Base-by-base conservation (phyloP, 1,140 invertebrate genomes). In the Lutraria rhynchaena region DNA sequence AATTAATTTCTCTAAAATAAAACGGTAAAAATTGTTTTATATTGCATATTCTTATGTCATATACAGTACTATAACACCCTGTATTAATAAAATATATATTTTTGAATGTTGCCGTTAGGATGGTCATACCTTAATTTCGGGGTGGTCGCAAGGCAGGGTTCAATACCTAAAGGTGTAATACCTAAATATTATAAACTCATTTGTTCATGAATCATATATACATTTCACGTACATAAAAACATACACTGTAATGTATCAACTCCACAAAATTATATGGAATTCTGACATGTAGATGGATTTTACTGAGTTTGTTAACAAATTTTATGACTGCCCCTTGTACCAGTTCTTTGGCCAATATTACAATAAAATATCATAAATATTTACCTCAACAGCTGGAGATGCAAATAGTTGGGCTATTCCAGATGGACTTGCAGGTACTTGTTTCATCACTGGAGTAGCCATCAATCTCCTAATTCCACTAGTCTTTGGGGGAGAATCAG, bases 331-430 rank as follows among this genome's bases (percentile, higher is more conserved):
- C 11, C 11, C 15, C 9, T 9, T 11, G 11, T 58, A 17, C 24
- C 15, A 58, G 11, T 17, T 11, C 55, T 19, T 9, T 17, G 55
- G n/a, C 46, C 11, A 49, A 49, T 13, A n/a, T n/a, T 49, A 49
- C 11, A 13, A 49, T 13, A 49, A 49, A 49, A 49, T n/a, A n/a
- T n/a, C n/a, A 49, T n/a, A n/a, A n/a, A n/a, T n/a, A n/a, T 9
- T 19, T 51, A 71, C 53, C 49, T 71, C 49, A 31, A 37, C 69
- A 27, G 61, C 63, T 22, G 86, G 86, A 7, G 86, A 75, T 9
- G 83, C 46, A 51, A 65, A 76, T 11, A 86, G n/a, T 19, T 55
- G 53, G 44, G 82, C 58, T 22, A 86, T 51, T 27, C 85, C 83
- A 55, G 58, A 58, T 15, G 75, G 80, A 70, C 81, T 81, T n/a